These are phyloP conservation scores for Iguana delicatissima DNA, from an alignment of 2,797 vertebrate species.

Conservation along the genomic window DNA sequence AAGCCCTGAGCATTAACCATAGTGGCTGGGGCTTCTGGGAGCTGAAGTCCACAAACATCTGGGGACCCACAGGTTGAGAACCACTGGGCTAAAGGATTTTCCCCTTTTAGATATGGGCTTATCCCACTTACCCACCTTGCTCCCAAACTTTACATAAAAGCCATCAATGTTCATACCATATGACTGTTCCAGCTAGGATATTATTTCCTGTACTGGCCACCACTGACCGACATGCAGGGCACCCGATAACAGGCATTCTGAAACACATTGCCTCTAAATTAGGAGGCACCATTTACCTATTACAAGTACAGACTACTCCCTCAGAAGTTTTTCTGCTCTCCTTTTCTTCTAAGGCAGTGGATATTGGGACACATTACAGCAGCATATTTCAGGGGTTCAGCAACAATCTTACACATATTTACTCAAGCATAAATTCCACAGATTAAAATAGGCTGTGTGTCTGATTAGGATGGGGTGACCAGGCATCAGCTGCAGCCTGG, in stretches of 20 bases:
- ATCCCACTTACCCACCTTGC: not conserved
- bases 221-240: not conserved
- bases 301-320: not conserved
- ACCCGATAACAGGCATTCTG: not conserved
- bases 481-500: not conserved
- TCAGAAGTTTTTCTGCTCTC: not conserved
- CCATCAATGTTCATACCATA: not conserved
- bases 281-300: not conserved
- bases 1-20: too few relatives aligned
- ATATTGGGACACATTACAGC: not conserved
- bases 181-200: not conserved
- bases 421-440: not conserved
- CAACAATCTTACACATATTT: not conserved
- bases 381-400: not conserved
- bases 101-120: not conserved
- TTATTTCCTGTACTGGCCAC: not conserved
- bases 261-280: not conserved
- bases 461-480: not conserved
- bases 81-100: slow-evolving; percentile 7
- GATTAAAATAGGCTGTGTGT: not conserved
- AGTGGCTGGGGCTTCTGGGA: too few relatives aligned
- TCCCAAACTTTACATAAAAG: not conserved
- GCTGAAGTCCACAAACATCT: too few relatives aligned
- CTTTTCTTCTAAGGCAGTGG: not conserved
- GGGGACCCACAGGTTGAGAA: too few relatives aligned